Evolutionary conservation across 2,888 invertebrate species (phyloP).

Genomic region (Danaus chrysippus): DNA sequence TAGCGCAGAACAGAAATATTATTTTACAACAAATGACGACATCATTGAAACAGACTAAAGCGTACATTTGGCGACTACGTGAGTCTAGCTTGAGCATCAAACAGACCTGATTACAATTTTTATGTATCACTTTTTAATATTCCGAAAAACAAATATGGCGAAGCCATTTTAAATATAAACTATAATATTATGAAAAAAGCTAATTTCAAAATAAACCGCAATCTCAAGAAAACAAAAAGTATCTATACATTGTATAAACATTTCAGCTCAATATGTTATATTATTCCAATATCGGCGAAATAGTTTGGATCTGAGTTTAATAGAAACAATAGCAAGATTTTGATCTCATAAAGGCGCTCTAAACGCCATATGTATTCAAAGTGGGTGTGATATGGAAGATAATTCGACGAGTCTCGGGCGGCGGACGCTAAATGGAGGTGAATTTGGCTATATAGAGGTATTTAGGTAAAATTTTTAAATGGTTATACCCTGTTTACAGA

Average conservation of each 20-base stretch:
- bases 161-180: no score
- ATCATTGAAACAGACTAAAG: slow-evolving; percentile 9
- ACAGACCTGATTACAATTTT: not conserved
- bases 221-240: slow-evolving; percentile 3
- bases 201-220: not conserved
- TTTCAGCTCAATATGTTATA: slow-evolving; percentile 6
- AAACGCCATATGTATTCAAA: slow-evolving; percentile 23
- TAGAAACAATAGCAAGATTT: slow-evolving; percentile 17
- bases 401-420: slow-evolving; percentile 8
- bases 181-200: not conserved
- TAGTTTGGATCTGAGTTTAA: slow-evolving; percentile 21
- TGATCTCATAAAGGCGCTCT: slow-evolving; percentile 14
- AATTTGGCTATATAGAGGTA: slow-evolving; percentile 3
- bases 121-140: not conserved
- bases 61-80: slow-evolving; percentile 10
- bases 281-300: slow-evolving; percentile 31
- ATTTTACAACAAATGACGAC: slow-evolving; percentile 2
- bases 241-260: slow-evolving; percentile 1
- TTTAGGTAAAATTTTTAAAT: not conserved
- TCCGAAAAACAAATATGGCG: no score
- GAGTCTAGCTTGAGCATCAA: not conserved
- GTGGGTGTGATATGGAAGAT: slow-evolving; percentile 13
- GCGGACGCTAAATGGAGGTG: not conserved
- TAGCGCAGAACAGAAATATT: not conserved
- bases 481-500: no score